These are phyloP conservation scores for Amblyopsis hoosieri DNA, from an alignment of 2,797 vertebrate species.

Conservation along the genomic window DNA sequence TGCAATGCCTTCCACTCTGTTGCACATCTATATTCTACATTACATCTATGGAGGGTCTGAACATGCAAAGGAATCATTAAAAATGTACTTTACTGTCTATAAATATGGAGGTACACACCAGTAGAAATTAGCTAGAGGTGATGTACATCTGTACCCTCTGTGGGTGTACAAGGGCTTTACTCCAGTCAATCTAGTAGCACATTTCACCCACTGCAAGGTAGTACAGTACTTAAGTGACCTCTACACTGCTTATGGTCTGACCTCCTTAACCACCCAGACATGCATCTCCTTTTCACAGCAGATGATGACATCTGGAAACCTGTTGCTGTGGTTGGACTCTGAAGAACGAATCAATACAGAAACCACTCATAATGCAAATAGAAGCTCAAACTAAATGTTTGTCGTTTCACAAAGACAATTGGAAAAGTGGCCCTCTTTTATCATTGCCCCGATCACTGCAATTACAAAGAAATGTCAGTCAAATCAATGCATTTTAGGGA, in stretches of 20 bases:
- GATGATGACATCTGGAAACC: slow-evolving; percentile 11
- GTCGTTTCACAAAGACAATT: slow-evolving; percentile 59
- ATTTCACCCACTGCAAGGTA: slow-evolving; percentile 7
- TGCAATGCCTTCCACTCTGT: too few species aligned
- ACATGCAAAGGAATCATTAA: too few species aligned
- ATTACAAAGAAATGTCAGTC: slow-evolving; percentile 67
- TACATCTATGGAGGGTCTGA: not conserved
- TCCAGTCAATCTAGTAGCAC: not conserved
- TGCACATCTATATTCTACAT: too few species aligned
- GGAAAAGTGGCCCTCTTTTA: slow-evolving; percentile 52
- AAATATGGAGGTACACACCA: too few species aligned
- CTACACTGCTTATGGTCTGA: slow-evolving; percentile 19
- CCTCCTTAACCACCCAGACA: slow-evolving; percentile 17
- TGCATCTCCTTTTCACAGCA: slow-evolving; percentile 13
- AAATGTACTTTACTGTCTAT: too few species aligned
- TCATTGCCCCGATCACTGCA: slow-evolving; percentile 62
- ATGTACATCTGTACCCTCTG: too few species aligned
- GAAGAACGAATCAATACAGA: slow-evolving; percentile 13
- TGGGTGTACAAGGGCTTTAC: too few species aligned
- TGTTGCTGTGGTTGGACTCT: slow-evolving; percentile 19
- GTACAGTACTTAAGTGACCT: slow-evolving; percentile 1
- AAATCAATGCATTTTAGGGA: slow-evolving; percentile 53
- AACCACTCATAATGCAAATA: slow-evolving; percentile 34
- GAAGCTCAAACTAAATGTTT: slow-evolving; percentile 45
- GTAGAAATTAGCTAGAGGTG: too few species aligned